Conservation (phyloP, 1,140 invertebrate species). For the Diabrotica virgifera region DNA sequence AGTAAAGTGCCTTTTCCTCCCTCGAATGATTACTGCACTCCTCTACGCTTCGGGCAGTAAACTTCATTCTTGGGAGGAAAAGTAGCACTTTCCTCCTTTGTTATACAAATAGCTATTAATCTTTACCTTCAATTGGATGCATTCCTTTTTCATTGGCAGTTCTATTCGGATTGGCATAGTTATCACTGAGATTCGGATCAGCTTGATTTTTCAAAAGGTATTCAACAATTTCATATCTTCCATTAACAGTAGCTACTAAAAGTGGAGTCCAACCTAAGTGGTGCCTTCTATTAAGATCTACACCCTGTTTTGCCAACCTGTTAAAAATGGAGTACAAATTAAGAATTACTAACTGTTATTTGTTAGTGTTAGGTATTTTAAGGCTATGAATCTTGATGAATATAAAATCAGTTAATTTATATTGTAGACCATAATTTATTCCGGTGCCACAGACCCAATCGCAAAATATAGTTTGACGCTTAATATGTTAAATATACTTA, state of each 20-base stretch:
- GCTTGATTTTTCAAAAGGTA: slow-evolving; percentile 73
- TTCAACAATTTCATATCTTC: slow-evolving; percentile 61
- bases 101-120: too few species aligned
- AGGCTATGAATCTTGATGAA: slow-evolving; percentile 9
- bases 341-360: slow-evolving; percentile 10
- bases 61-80: too few species aligned
- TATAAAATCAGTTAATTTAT: too few species aligned
- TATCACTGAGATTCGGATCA: slow-evolving; percentile 75
- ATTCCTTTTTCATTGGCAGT: slow-evolving; percentile 51
- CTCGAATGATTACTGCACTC: too few species aligned
- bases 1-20: too few species aligned
- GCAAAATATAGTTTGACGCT: too few species aligned
- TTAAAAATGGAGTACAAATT: slow-evolving; percentile 26
- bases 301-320: slow-evolving; percentile 45
- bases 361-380: slow-evolving; percentile 14
- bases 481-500: too few species aligned
- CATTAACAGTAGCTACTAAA: slow-evolving; percentile 80
- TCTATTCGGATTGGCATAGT: slow-evolving; percentile 70
- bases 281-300: slow-evolving; percentile 65
- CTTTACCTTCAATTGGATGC: slow-evolving; percentile 44
- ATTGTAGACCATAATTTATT: too few species aligned
- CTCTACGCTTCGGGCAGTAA: too few species aligned
- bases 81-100: too few species aligned
- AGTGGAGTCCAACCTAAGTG: slow-evolving; percentile 82
- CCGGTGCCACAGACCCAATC: too few species aligned